Conservation (phyloP, 2,888 invertebrate genomes). For the Drosophila prolongata region DNA sequence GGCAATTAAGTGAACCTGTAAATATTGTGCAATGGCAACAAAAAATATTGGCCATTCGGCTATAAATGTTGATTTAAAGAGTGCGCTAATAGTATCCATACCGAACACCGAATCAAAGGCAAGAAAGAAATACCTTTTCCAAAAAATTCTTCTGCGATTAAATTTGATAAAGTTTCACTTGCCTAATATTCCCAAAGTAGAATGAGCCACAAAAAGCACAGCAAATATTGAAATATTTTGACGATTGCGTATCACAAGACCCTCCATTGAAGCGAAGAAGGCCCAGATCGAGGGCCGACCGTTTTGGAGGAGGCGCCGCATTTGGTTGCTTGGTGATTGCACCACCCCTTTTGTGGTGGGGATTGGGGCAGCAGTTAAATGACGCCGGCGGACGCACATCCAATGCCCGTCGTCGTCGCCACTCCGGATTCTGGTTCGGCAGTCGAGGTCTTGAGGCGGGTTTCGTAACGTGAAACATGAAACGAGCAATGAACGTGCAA, state of each 20-base stretch:
- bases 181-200: constrained; percentile 3
- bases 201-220: constrained; percentile 4
- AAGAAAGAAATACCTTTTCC: too few relatives aligned
- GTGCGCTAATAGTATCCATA: too few relatives aligned
- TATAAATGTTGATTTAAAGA: too few relatives aligned
- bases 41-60: too few relatives aligned
- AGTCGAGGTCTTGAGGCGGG: constrained; percentile 19
- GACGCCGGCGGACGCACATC: constrained; percentile 66
- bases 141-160: too few relatives aligned
- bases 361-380: constrained; percentile 17
- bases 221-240: constrained; percentile 61
- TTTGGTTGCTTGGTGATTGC: constrained; percentile 29
- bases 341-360: constrained; percentile 4
- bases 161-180: background rate
- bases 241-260: constrained; percentile 64
- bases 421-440: constrained; percentile 12
- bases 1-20: too few relatives aligned
- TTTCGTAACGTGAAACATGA: constrained; percentile 70
- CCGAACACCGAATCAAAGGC: too few relatives aligned
- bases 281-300: constrained; percentile 22
- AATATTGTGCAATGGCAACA: too few relatives aligned
- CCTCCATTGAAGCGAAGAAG: constrained; percentile 13
- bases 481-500: constrained; percentile 59
- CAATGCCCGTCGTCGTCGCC: constrained; percentile 3
- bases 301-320: constrained; percentile 19